Conservation (phyloP, 2,888 invertebrate genomes). For the Sisyra terminalis region DNA sequence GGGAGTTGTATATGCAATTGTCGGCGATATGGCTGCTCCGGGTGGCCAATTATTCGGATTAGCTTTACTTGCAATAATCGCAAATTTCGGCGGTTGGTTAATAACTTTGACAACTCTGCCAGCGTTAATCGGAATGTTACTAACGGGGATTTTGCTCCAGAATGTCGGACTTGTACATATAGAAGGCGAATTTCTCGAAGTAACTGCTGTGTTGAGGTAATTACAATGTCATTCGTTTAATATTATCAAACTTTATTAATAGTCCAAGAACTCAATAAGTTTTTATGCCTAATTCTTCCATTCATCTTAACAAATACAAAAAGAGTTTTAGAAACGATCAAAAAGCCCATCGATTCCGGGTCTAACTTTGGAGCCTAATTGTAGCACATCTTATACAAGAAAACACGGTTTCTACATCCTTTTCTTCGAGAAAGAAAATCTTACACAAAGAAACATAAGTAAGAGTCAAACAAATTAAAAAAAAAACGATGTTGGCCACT, state of each 20-base stretch:
- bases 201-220: slow-evolving; percentile 57
- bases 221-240: neutral
- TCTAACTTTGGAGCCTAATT: too few species aligned
- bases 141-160: slow-evolving; percentile 61
- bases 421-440: too few species aligned
- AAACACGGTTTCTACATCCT: too few species aligned
- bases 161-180: slow-evolving; percentile 51
- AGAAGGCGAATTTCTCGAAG: slow-evolving; percentile 44
- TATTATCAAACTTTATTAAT: neutral
- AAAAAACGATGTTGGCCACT: too few species aligned
- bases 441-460: too few species aligned
- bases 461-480: too few species aligned
- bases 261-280: too few species aligned
- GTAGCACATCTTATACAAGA: too few species aligned
- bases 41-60: slow-evolving; percentile 70
- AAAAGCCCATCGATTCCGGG: too few species aligned
- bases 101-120: slow-evolving; percentile 66
- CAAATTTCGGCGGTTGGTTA: slow-evolving; percentile 71
- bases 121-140: slow-evolving; percentile 72
- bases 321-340: too few species aligned
- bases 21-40: slow-evolving; percentile 64
- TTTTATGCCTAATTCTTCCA: too few species aligned
- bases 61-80: slow-evolving; percentile 54
- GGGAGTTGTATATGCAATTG: slow-evolving; percentile 58
- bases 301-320: too few species aligned